phyloP scores from a whole-genome alignment of 2,888 invertebrate species.

The Andrena praecox region DNA sequence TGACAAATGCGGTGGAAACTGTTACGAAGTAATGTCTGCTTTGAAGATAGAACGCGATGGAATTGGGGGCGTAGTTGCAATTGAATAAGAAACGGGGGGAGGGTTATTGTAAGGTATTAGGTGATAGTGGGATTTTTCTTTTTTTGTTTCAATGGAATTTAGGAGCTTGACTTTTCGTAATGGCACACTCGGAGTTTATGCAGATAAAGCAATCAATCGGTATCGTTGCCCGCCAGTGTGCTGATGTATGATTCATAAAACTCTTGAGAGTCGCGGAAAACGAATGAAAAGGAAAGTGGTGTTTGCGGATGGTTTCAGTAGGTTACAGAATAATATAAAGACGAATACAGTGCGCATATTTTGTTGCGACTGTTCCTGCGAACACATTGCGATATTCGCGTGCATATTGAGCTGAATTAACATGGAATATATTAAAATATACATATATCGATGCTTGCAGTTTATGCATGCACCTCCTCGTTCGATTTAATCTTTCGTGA shows the following conservation, averaged over 20 bases:
- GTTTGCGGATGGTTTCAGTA: slow-evolving; percentile 43
- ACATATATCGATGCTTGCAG: slow-evolving; percentile 48
- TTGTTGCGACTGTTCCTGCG: slow-evolving; percentile 26
- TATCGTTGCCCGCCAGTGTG: neutral
- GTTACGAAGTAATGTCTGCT: neutral
- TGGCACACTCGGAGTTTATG: neutral
- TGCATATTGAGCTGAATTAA: slow-evolving; percentile 56
- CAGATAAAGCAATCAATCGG: slow-evolving; percentile 4
- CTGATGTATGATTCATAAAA: slow-evolving; percentile 25
- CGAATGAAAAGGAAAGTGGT: slow-evolving; percentile 40
- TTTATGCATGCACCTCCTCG: slow-evolving; percentile 12
- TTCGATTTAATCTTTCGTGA: neutral
- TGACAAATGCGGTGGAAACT: neutral
- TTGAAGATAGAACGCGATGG: neutral
- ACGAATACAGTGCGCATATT: slow-evolving; percentile 54
- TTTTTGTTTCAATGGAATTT: neutral
- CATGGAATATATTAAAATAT: slow-evolving; percentile 54
- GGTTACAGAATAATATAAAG: slow-evolving; percentile 49
- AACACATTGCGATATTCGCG: slow-evolving; percentile 16
- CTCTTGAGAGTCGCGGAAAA: neutral
- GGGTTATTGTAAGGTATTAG: too few relatives aligned
- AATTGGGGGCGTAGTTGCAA: neutral
- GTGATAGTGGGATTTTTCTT: neutral
- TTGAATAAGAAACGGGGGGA: neutral
- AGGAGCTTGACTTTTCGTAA: neutral